A percentile compares a stretch with the other conserved stretches of the same genome.
Evolutionary conservation across 2,113 vertebrate species (phyloP).

Genomic region (Dermatemys mawii): DNA sequence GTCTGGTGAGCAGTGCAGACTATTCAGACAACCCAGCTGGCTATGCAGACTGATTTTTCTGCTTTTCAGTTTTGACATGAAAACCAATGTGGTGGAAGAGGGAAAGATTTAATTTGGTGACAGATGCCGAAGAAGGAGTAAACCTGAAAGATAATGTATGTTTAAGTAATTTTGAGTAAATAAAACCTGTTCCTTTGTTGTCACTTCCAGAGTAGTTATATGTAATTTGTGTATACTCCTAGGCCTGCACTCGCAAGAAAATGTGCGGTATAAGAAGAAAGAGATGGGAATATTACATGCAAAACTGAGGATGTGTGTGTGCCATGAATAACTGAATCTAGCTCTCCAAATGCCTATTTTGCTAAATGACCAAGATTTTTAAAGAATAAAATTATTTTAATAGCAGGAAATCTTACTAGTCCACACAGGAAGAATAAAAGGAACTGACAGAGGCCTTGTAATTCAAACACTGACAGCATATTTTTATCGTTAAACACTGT

Average conservation of each 20-base stretch:
- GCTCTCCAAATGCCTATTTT: slow-evolving; percentile 25
- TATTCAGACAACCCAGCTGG: not conserved
- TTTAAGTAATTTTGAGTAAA: not conserved
- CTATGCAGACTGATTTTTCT: not conserved
- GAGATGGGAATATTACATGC: not conserved
- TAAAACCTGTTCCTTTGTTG: not conserved
- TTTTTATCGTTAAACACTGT: slow-evolving; percentile 36
- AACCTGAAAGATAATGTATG: not conserved
- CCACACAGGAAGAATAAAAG: slow-evolving; percentile 27
- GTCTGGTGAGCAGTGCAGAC: not conserved
- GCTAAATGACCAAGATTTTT: not conserved
- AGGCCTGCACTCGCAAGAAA: not conserved
- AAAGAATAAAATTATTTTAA: not conserved
- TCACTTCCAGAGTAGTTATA: not conserved
- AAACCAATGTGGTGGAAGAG: not conserved
- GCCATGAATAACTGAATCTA: not conserved
- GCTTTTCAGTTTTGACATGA: not conserved
- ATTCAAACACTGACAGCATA: slow-evolving; percentile 34
- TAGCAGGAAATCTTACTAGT: slow-evolving; percentile 32
- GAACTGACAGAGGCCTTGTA: slow-evolving; percentile 31
- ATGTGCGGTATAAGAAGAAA: not conserved
- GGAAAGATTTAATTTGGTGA: not conserved
- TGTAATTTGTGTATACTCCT: accelerated
- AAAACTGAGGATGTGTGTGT: slow-evolving; percentile 33
- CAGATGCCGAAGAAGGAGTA: not conserved